Percentiles rank a stretch among this genome's conserved stretches.
These are phyloP conservation scores for Eupithecia vulgata DNA, from an alignment of 2,888 invertebrate genomes.

Conservation along the genomic window DNA sequence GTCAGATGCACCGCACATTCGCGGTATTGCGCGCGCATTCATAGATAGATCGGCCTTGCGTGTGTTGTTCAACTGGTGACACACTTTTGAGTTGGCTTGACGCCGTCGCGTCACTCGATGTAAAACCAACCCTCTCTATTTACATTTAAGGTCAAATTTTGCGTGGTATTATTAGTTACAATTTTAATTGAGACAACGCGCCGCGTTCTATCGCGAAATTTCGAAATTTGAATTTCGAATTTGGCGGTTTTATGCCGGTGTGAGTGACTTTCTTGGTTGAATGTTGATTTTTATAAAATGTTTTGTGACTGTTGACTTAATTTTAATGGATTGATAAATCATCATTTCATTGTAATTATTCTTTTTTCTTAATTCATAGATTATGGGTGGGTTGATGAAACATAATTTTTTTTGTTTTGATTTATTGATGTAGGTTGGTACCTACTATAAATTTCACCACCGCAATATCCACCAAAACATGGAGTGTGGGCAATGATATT, in stretches of 20 bases:
- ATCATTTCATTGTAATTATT: neutral
- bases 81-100: conserved; percentile 82
- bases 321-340: neutral
- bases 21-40: conserved; percentile 76
- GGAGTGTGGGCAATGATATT: too few species aligned
- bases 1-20: conserved; percentile 72
- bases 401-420: too few species aligned
- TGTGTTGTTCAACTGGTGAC: conserved; percentile 81
- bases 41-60: conserved; percentile 81
- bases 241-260: conserved; percentile 61
- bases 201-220: conserved; percentile 70
- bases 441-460: too few species aligned
- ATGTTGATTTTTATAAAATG: too few species aligned
- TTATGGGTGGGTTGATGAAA: too few species aligned
- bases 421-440: too few species aligned
- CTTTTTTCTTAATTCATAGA: too few species aligned
- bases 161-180: conserved; percentile 42
- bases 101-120: conserved; percentile 63
- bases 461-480: too few species aligned
- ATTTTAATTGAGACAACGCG: conserved; percentile 70
- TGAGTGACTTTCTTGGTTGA: neutral
- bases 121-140: conserved; percentile 58
- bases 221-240: conserved; percentile 75
- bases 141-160: conserved; percentile 41
- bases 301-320: too few species aligned